Evolutionary conservation across 2,113 vertebrate species (phyloP).

Genomic region (Cryptotis parvus): DNA sequence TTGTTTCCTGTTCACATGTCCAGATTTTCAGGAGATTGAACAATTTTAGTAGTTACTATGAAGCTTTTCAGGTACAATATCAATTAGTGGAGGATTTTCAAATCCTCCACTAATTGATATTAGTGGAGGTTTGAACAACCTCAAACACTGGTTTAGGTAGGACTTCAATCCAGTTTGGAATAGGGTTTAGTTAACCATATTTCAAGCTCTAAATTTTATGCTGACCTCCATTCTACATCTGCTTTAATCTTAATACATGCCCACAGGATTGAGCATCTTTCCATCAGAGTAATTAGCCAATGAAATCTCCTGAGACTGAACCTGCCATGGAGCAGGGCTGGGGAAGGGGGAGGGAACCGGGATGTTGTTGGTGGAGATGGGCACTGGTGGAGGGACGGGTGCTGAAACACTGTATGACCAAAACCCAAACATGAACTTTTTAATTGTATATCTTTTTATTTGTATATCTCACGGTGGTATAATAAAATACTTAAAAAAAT

Average conservation of each 20-base stretch:
- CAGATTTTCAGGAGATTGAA: conserved; percentile 45
- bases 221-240: neutral
- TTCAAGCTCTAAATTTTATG: conserved; percentile 8
- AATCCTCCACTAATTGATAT: no score
- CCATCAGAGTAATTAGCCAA: neutral
- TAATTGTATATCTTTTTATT: no score
- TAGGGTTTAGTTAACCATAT: neutral
- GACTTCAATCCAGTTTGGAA: conserved; percentile 15
- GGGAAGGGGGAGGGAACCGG: no score
- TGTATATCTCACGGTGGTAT: no score
- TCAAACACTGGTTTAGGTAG: conserved; percentile 27
- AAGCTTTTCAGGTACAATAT: neutral
- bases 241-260: conserved; percentile 7
- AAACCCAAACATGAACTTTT: no score
- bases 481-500: no score
- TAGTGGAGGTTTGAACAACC: conserved; percentile 16
- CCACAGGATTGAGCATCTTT: neutral
- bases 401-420: no score
- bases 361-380: no score
- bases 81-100: neutral
- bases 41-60: neutral
- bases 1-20: conserved; percentile 6
- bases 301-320: no score
- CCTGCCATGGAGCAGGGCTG: no score
- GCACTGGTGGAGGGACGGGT: no score